A percentile compares a stretch with the other conserved stretches of the same genome.
phyloP scores from a whole-genome alignment of 2,797 vertebrate genomes.

The Heteromormyrus szaboi region DNA sequence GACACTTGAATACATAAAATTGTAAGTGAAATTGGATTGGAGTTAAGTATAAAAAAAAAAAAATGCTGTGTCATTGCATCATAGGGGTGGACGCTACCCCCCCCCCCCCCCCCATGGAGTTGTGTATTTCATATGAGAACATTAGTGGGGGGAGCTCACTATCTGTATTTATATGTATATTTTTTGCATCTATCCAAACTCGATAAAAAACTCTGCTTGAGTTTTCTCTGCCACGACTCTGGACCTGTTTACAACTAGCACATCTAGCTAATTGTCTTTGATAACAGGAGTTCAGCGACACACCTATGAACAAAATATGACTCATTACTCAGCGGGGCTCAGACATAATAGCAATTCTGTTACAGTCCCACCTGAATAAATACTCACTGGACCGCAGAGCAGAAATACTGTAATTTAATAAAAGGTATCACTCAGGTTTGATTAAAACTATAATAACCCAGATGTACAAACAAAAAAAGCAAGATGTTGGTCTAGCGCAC shows the following conservation, averaged over 20 bases:
- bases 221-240: background rate
- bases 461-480: background rate
- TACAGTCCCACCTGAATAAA: background rate
- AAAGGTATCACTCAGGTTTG: background rate
- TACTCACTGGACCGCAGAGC: background rate
- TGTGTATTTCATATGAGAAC: background rate
- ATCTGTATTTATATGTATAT: background rate
- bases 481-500: background rate
- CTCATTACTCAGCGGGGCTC: background rate
- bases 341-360: background rate
- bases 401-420: slow-evolving; percentile 12
- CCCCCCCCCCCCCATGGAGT: too few relatives aligned
- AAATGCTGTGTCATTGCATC: background rate
- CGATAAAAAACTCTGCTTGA: background rate
- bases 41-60: background rate
- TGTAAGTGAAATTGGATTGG: background rate
- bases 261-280: background rate
- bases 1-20: background rate
- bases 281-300: background rate
- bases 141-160: background rate
- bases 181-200: background rate
- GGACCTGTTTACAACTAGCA: background rate
- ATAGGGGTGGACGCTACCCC: background rate
- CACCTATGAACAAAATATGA: background rate
- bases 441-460: slow-evolving; percentile 6